phyloP scores from a whole-genome alignment of 1,140 invertebrate genomes.

The Rhizoglyphus robini region DNA sequence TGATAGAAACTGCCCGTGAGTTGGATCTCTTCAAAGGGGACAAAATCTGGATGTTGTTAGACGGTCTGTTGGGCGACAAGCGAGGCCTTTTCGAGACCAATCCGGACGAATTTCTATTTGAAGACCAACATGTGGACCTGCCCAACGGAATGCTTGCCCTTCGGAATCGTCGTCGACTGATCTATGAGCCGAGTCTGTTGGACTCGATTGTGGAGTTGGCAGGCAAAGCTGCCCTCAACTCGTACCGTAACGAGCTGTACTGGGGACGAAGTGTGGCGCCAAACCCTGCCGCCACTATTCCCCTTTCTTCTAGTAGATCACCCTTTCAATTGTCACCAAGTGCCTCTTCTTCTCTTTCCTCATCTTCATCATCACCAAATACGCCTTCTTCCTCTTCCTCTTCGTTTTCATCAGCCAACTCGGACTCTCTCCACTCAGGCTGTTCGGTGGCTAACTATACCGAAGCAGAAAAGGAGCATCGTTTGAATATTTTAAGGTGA shows the following conservation, averaged over 20 bases:
- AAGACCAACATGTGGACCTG: not conserved
- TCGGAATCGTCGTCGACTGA: conserved; percentile 9
- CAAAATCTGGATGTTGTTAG: conserved; percentile 25
- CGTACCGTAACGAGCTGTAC: conserved; percentile 6
- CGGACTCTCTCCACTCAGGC: not conserved
- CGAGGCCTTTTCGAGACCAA: not conserved
- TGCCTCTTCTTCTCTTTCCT: conserved; percentile 27
- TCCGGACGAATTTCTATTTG: not conserved
- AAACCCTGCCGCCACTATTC: not conserved
- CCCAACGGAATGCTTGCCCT: conserved; percentile 23
- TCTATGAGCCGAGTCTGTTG: conserved; percentile 13
- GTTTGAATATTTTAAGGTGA: not conserved
- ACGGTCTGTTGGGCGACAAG: conserved; percentile 15
- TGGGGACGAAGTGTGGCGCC: conserved; percentile 11
- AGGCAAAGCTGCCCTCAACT: conserved; percentile 20
- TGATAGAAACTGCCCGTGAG: conserved; percentile 17
- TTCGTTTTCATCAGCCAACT: conserved; percentile 13
- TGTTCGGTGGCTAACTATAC: not conserved
- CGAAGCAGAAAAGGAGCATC: not conserved
- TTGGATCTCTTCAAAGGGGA: conserved; percentile 21
- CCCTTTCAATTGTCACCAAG: conserved; percentile 29
- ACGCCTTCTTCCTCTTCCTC: conserved; percentile 24
- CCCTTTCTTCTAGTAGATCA: conserved; percentile 10
- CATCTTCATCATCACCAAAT: conserved; percentile 19
- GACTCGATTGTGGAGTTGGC: conserved; percentile 19